A percentile compares a stretch with the other conserved stretches of the same genome.
phyloP scores from a whole-genome alignment of 2,888 invertebrate genomes.

The Platycheirus rosarum region DNA sequence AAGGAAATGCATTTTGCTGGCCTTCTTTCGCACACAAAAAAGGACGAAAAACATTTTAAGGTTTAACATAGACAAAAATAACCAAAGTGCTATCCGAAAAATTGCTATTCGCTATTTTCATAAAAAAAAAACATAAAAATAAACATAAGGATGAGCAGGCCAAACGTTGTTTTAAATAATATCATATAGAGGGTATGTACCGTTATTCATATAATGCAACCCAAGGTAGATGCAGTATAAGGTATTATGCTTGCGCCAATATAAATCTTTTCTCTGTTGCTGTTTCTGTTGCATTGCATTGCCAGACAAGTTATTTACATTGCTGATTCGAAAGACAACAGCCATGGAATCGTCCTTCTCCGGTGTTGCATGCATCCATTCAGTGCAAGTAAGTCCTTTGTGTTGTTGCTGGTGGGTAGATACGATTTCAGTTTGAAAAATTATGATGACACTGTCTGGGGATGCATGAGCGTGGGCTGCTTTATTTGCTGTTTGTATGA shows the following conservation, averaged over 20 bases:
- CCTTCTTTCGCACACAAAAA: neutral
- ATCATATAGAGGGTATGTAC: conserved; percentile 20
- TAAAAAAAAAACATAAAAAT: conserved; percentile 2
- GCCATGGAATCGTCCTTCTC: conserved; percentile 45
- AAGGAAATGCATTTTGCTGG: conserved; percentile 5
- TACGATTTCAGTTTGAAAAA: conserved; percentile 59
- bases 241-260: conserved; percentile 65
- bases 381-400: conserved; percentile 4
- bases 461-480: conserved; percentile 37
- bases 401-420: conserved; percentile 27
- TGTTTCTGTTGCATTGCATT: conserved; percentile 63
- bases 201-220: conserved; percentile 47
- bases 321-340: conserved; percentile 71
- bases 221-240: conserved; percentile 57
- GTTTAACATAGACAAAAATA: neutral
- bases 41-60: conserved; percentile 13
- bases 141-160: neutral
- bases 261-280: conserved; percentile 67
- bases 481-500: conserved; percentile 33
- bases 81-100: conserved; percentile 9
- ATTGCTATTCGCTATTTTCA: conserved; percentile 9
- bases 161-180: conserved; percentile 49
- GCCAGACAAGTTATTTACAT: conserved; percentile 67
- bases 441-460: conserved; percentile 66
- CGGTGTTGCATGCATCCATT: conserved; percentile 20